Base-by-base conservation (phyloP, 2,113 vertebrate species). In the Otocyon megalotis region DNA sequence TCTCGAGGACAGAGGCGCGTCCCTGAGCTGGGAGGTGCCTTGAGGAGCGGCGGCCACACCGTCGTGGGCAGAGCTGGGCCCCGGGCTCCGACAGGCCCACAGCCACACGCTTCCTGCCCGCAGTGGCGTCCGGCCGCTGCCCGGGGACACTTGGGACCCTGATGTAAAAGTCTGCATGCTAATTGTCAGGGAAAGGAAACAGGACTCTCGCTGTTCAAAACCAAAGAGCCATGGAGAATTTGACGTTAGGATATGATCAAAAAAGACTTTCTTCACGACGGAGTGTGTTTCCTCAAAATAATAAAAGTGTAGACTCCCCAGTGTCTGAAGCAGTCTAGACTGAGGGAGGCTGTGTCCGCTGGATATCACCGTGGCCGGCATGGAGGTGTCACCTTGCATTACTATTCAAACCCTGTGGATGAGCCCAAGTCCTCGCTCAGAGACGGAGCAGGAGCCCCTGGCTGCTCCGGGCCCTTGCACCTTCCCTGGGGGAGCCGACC, bases 301-400 rank as follows among this genome's bases (percentile, higher is more conserved):
- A 93, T 30, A 81, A 79, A 54, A 90, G 88, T 7, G 72, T 58
- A 82, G 96, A 93, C 96, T 97, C 97, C 97, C 97, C 76, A 0
- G 94, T 37, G 97, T 72, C 94, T 54, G 62, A 1, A 0, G 19
- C 93, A 1, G 96, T 97, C 98, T 98, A 97, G 98, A 98, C 98
- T 1, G n/a, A 26, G 82, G 97, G 79, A 28, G 43, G 60, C 48
- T 30, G 24, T 1, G 94, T 89, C 79, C 26, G 0, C 82, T 8
- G 85, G 65, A 17, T 32, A 43, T 35, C 9, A 8, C 62, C 0
- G 32, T 1, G 53, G 84, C 54, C 71, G 13, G 60, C 2, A 24
- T 26, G 35, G 14, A 28, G 30, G 30, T 35, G 95, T 96, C 95
- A 92, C 20, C 69, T 93, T 5, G 8, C 76, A 82, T 97, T 88